phyloP scores from a whole-genome alignment of 2,113 vertebrate species.

The Tyrannus savana region DNA sequence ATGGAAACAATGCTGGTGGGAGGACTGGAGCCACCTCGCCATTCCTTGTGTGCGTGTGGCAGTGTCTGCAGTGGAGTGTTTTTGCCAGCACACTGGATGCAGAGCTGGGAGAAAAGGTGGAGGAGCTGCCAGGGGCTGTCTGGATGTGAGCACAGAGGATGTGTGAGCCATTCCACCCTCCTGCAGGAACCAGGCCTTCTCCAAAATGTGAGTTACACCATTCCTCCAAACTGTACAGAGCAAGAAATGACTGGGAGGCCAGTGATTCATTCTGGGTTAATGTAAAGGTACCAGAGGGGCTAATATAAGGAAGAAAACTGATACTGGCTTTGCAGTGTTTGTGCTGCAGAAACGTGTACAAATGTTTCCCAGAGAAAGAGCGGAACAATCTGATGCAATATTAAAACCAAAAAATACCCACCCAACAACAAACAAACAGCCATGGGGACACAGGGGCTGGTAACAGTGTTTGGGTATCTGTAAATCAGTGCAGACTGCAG shows the following conservation, averaged over 20 bases:
- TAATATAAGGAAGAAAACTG: slow-evolving; percentile 44
- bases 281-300: slow-evolving; percentile 46
- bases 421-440: slow-evolving; percentile 28
- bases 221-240: background rate
- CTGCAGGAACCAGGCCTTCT: background rate
- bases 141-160: background rate
- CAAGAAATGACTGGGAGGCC: slow-evolving; percentile 21
- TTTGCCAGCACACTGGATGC: background rate
- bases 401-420: slow-evolving; percentile 10
- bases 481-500: slow-evolving; percentile 13
- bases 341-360: slow-evolving; percentile 3
- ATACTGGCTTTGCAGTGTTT: slow-evolving; percentile 35
- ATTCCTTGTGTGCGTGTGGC: background rate
- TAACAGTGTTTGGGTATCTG: background rate
- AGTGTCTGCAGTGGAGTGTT: background rate
- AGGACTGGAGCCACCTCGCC: background rate
- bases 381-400: background rate
- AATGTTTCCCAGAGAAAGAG: slow-evolving; percentile 32
- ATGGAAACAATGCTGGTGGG: background rate
- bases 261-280: slow-evolving; percentile 39
- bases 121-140: background rate
- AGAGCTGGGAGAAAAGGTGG: background rate
- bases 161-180: background rate
- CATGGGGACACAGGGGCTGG: background rate
- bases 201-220: slow-evolving; percentile 12